Conservation (phyloP, 1,140 invertebrate species). For the Lineus longissimus region DNA sequence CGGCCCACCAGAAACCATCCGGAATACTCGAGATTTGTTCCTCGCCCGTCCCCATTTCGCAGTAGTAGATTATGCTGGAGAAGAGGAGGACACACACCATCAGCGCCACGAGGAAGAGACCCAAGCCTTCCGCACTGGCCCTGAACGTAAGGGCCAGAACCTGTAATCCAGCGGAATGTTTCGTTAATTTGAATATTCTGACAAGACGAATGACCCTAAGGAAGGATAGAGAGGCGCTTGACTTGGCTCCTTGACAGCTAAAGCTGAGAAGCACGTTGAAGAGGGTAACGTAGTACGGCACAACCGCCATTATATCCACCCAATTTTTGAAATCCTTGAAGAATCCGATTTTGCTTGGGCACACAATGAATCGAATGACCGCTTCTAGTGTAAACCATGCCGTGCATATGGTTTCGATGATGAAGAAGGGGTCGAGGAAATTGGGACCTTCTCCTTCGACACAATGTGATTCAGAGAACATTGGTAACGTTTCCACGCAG, state of each 20-base stretch:
- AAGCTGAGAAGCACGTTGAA: conserved; percentile 46
- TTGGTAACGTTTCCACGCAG: conserved; percentile 49
- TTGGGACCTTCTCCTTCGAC: conserved; percentile 29
- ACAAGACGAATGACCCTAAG: conserved; percentile 49
- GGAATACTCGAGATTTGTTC: conserved; percentile 74
- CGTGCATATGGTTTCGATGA: conserved; percentile 54
- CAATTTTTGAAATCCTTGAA: conserved; percentile 57
- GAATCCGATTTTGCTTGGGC: conserved; percentile 54
- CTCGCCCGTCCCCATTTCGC: conserved; percentile 37
- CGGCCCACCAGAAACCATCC: conserved; percentile 94
- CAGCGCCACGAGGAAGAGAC: conserved; percentile 49
- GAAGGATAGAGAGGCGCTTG: conserved; percentile 46
- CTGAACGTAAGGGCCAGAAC: conserved; percentile 57
- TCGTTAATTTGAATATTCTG: conserved; percentile 53
- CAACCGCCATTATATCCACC: conserved; percentile 56
- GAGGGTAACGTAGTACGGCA: conserved; percentile 57
- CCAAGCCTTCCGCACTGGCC: conserved; percentile 48
- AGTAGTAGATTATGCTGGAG: conserved; percentile 52
- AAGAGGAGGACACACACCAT: conserved; percentile 51
- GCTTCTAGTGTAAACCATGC: conserved; percentile 57
- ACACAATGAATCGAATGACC: conserved; percentile 48
- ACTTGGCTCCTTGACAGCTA: conserved; percentile 51
- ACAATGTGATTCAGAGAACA: conserved; percentile 30
- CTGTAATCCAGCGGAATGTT: conserved; percentile 57
- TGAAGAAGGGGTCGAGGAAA: conserved; percentile 46